A percentile compares a stretch with the other conserved stretches of the same genome.
These are phyloP conservation scores for Mus pahari DNA, from an alignment of 2,113 vertebrate species.

Conservation along the genomic window DNA sequence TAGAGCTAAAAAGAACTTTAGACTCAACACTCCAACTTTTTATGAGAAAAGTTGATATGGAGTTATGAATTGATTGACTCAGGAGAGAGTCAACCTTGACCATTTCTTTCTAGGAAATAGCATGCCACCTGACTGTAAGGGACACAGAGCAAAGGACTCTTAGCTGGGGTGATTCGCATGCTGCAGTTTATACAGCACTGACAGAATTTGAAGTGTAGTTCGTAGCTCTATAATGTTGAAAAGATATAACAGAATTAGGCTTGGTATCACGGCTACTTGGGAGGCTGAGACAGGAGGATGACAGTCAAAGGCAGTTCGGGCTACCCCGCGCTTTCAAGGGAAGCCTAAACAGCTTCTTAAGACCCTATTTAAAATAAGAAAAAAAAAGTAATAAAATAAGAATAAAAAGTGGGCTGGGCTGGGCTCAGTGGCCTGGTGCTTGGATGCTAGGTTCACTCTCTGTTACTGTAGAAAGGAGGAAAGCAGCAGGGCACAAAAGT, in stretches of 20 bases:
- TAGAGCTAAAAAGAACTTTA: constrained; percentile 10
- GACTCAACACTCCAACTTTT: background rate
- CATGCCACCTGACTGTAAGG: background rate
- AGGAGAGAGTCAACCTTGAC: background rate
- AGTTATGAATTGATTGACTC: background rate
- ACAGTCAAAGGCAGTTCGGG: background rate
- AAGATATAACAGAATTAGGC: background rate
- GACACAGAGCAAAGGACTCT: background rate
- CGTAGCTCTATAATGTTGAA: background rate
- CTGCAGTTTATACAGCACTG: background rate
- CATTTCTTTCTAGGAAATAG: background rate
- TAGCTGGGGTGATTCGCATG: background rate
- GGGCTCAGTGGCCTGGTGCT: background rate
- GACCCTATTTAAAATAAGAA: background rate
- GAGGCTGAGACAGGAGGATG: background rate
- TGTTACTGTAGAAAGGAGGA: too few species aligned
- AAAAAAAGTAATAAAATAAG: background rate
- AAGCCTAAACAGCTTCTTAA: background rate
- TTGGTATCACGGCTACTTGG: background rate
- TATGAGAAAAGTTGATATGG: constrained; percentile 8
- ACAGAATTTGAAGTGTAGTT: constrained; percentile 2
- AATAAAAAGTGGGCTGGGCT: background rate
- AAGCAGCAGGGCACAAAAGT: too few species aligned
- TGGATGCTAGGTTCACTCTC: background rate
- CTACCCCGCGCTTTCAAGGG: background rate